Conservation (phyloP, 2,888 invertebrate species). For the Anorthoa munda region DNA sequence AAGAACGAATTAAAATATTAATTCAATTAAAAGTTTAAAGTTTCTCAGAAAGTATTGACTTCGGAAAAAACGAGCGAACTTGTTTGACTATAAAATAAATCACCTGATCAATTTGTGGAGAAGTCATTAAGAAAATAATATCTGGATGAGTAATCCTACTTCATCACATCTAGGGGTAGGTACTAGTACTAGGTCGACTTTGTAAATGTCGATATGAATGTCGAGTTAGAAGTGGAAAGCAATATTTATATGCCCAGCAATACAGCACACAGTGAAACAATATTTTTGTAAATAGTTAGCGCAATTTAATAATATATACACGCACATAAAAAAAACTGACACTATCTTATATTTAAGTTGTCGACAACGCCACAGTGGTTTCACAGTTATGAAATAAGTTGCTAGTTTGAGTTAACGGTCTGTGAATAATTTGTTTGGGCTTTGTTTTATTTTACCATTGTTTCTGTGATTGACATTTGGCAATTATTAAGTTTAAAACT, state of each 20-base stretch:
- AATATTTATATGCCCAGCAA: no score
- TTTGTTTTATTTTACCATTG: conserved; percentile 3
- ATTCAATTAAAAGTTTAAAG: conserved; percentile 49
- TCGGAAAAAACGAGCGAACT: background rate
- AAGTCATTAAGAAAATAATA: background rate
- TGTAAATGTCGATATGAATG: no score
- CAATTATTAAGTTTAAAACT: no score
- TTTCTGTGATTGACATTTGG: background rate
- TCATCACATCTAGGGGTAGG: no score
- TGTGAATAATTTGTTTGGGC: no score
- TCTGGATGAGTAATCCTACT: background rate
- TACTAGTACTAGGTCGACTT: no score
- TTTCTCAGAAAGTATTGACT: conserved; percentile 5
- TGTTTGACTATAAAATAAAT: conserved; percentile 13
- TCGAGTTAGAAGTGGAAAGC: no score
- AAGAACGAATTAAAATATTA: conserved; percentile 41
- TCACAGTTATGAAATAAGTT: background rate
- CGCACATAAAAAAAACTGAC: background rate
- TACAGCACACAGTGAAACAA: no score
- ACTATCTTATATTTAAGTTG: background rate
- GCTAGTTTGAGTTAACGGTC: background rate
- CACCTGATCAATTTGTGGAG: background rate
- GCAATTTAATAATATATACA: no score
- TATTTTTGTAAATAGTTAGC: background rate
- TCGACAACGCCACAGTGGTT: background rate